Evolutionary conservation across 2,797 vertebrate species (phyloP).

Genomic region (Gorsachius magnificus): DNA sequence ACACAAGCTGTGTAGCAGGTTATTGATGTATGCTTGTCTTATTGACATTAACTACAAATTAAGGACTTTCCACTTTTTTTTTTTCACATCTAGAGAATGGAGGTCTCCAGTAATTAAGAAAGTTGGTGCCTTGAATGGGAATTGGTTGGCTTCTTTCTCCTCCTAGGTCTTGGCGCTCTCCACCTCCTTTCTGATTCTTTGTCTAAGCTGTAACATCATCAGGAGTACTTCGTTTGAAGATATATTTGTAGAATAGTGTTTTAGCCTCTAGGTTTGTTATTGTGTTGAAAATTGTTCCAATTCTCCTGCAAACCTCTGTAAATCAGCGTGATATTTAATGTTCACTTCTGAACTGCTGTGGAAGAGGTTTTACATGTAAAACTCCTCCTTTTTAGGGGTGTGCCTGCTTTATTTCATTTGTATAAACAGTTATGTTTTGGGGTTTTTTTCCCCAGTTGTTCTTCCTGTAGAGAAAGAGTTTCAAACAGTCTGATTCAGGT

Average conservation of each 20-base stretch:
- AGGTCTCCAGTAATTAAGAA: not conserved
- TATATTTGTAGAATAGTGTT: not conserved
- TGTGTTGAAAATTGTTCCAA: not conserved
- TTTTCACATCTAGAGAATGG: not conserved
- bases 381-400: not conserved
- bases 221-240: not conserved
- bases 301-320: not conserved
- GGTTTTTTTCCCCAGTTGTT: not conserved
- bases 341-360: not conserved
- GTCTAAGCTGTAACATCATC: not conserved
- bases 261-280: not conserved
- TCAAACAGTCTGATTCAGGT: not conserved
- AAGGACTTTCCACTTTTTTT: not conserved
- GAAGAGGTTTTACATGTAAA: not conserved
- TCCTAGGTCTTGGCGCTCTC: not conserved
- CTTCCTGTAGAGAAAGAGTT: not conserved
- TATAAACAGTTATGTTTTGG: not conserved
- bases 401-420: not conserved
- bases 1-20: not conserved
- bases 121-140: not conserved
- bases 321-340: not conserved
- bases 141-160: not conserved
- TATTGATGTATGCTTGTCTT: not conserved
- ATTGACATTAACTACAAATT: not conserved
- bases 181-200: not conserved